Evolutionary conservation across 2,113 vertebrate genomes (phyloP), one percentile per base, ranked within the genome.

Genomic region (Circaetus gallicus): DNA sequence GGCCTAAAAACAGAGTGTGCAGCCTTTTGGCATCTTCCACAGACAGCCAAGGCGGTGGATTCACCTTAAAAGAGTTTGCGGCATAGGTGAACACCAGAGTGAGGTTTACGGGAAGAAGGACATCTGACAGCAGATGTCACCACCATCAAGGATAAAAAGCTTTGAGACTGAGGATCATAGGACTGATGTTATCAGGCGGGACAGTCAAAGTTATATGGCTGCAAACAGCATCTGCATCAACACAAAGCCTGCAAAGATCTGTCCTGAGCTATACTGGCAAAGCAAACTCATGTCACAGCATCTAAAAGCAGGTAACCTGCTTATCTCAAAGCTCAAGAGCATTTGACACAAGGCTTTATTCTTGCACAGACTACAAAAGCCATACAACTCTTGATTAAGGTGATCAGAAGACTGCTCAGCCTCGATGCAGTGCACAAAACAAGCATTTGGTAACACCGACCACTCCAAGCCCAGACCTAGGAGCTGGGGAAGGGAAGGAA

Each of bases 371-470:
- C n/a, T 18, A 61, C 19, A 62, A 49, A 61, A 49, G n/a, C 28
- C 58, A 38, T 45, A 13, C n/a, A 11, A 32, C 29, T 38, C 42
- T 32, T 47, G 8, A 15, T 9, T 18, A 36, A 24, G 7, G 6
- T 12, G 32, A 34, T n/a, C 17, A 49, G 19, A 32, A 25, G n/a
- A 32, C 17, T 7, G n/a, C 42, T 49, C 16, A 32, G n/a, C 42
- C 65, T 21, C 3, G 2, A 13, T 2, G 21, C 34, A 12, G n/a
- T 0, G 13, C 4, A 21, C 29, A 34, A 82, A 82, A 22, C 32
- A 36, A 45, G 53, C 8, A 1, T 17, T 32, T 3, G 28, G 42
- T 16, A 58, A 38, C 52, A 19, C 25, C 0, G 0, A 16, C 21
- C 10, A 3, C 42, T 47, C 28, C 42, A 9, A 47, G 52, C 20